A percentile compares a stretch with the other conserved stretches of the same genome.
Evolutionary conservation across 2,888 invertebrate species (phyloP).

Genomic region (Brachyopa scutellaris): DNA sequence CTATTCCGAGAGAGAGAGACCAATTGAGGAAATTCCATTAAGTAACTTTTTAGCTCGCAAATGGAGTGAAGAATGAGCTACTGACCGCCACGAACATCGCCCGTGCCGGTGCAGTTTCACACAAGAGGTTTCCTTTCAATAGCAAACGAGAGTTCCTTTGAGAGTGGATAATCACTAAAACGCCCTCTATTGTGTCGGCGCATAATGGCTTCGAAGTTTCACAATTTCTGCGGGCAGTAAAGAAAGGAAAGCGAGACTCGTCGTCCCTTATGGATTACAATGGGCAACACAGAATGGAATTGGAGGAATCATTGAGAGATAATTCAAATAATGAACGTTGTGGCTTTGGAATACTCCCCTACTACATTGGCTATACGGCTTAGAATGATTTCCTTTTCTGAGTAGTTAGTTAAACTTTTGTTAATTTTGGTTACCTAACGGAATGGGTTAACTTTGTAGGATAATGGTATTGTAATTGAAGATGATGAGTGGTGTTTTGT

Average conservation of each 20-base stretch:
- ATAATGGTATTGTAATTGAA: constrained; percentile 8
- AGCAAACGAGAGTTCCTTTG: constrained; percentile 38
- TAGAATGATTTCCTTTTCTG: neutral
- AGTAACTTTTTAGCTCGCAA: constrained; percentile 47
- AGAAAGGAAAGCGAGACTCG: neutral
- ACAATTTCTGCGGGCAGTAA: constrained; percentile 45
- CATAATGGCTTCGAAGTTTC: constrained; percentile 56
- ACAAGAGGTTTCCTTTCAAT: constrained; percentile 25
- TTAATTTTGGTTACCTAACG: constrained; percentile 23
- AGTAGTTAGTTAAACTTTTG: constrained; percentile 22
- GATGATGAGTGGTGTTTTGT: constrained; percentile 3
- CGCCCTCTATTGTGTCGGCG: constrained; percentile 50
- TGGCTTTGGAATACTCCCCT: constrained; percentile 26
- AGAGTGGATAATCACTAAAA: constrained; percentile 65
- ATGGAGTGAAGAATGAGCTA: neutral
- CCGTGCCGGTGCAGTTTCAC: constrained; percentile 51
- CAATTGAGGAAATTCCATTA: constrained; percentile 68
- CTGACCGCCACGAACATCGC: constrained; percentile 23
- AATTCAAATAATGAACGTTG: constrained; percentile 53
- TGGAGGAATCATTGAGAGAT: constrained; percentile 31
- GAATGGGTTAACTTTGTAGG: neutral
- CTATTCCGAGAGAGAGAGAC: constrained; percentile 13
- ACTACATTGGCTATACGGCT: constrained; percentile 9
- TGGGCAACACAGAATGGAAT: constrained; percentile 15
- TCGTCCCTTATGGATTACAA: constrained; percentile 33